Percentiles rank a stretch among this genome's conserved stretches.
Evolutionary conservation across 2,797 vertebrate species (phyloP).

Genomic region (Synanceia verrucosa): DNA sequence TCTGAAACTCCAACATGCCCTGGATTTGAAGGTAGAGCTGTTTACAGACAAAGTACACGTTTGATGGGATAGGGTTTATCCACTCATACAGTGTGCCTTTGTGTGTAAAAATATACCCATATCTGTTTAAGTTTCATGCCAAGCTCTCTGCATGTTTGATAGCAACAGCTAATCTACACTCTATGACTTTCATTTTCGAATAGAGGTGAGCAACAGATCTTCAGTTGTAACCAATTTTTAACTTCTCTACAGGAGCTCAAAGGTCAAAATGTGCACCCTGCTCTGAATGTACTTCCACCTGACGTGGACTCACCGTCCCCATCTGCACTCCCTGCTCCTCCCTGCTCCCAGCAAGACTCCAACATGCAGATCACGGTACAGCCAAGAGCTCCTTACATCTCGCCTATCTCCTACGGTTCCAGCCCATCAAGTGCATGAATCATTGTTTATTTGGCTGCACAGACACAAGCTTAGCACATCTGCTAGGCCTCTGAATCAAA

Average conservation of each 20-base stretch:
- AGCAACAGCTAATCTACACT: not conserved
- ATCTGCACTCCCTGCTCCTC: slow-evolving; percentile 29
- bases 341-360: slow-evolving; percentile 59
- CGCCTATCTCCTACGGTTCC: slow-evolving; percentile 15
- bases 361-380: slow-evolving; percentile 71
- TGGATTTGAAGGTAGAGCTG: slow-evolving; percentile 85
- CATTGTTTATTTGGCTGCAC: slow-evolving; percentile 57
- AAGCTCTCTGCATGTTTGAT: not conserved
- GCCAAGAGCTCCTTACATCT: slow-evolving; percentile 24
- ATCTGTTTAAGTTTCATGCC: not conserved
- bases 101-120: not conserved
- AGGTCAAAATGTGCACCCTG: slow-evolving; percentile 69
- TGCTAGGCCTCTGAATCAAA: slow-evolving; percentile 56
- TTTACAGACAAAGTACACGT: not conserved
- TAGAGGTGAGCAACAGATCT: not conserved
- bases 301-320: slow-evolving; percentile 25
- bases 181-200: not conserved
- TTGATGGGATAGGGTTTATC: not conserved
- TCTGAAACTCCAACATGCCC: slow-evolving; percentile 86
- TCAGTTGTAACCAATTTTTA: not conserved
- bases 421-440: slow-evolving; percentile 28
- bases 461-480: slow-evolving; percentile 56
- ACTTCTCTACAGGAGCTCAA: slow-evolving; percentile 81
- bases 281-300: slow-evolving; percentile 43
- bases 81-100: not conserved